Evolutionary conservation across 2,113 vertebrate genomes (phyloP), one percentile per base, ranked within the genome.

Genomic region (Merops nubicus): DNA sequence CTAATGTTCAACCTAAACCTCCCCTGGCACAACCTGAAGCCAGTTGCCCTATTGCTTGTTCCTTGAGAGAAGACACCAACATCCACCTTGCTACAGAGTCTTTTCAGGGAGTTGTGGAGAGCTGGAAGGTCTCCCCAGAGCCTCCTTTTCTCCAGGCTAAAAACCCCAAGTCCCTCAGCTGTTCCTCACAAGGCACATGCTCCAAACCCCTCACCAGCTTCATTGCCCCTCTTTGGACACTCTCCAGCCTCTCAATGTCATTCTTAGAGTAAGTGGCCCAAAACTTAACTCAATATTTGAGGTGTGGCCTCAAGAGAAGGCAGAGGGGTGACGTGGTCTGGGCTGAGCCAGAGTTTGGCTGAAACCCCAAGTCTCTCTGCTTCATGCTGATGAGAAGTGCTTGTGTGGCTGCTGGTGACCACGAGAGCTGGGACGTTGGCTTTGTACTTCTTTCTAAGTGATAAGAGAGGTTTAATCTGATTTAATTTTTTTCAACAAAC

Each of bases 401-500:
- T 87, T 5, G 28, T 64, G 45, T 34, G 59, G 86, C 72, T 88
- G 72, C 83, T 85, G 60, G 65, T 57, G 80, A 68, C 60, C 80
- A 69, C 2, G 15, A 1, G 57, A 67, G 48, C 1, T 62, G 77
- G 80, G 56, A 67, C 73, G 80, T 79, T 53, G 93, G 59, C 87
- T 79, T 60, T 40, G 65, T 38, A 2, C 45, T 75, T n/a, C 84
- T 81, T 75, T 81, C 73, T 59, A 64, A 85, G 69, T 25, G 91
- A 64, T 85, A 91, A 95, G 69, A 75, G 76, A 47, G 43, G 54
- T 87, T 88, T 94, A 87, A 91, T 69, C 87, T 74, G 48, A 83
- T 90, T 88, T 33, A 62, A 50, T 92, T 79, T 91, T 81, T 86
- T 54, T 93, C 64, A 40, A 38, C 88, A 85, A 80, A 42, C 48